These are phyloP conservation scores for Microtus oregoni DNA, from an alignment of 2,113 vertebrate genomes.

Conservation along the genomic window DNA sequence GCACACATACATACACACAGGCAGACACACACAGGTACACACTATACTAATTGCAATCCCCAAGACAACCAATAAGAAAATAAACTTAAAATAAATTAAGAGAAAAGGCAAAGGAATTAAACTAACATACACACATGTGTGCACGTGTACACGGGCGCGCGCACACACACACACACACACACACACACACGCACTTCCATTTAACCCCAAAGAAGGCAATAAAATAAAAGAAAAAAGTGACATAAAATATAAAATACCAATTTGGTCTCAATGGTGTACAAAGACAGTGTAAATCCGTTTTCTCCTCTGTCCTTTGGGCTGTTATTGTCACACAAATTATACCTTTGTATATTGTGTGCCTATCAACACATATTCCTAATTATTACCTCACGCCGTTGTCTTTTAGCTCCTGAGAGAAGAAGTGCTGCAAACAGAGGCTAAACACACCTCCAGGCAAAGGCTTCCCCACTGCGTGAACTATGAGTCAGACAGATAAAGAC, in stretches of 20 bases:
- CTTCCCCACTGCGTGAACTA: not conserved
- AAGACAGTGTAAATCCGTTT: fast-evolving
- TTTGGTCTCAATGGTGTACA: not conserved
- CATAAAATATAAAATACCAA: not conserved
- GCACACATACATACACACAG: not conserved
- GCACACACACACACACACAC: too few relatives aligned
- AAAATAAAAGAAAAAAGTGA: not conserved
- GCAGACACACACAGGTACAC: too few relatives aligned
- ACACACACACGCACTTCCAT: not conserved
- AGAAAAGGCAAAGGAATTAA: not conserved
- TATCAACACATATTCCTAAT: not conserved
- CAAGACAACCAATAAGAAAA: not conserved
- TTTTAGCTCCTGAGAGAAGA: not conserved
- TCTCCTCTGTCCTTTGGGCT: not conserved
- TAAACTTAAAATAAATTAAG: not conserved
- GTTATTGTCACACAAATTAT: not conserved
- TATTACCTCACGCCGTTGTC: not conserved
- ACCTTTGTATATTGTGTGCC: not conserved
- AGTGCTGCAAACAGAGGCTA: not conserved
- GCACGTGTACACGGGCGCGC: fast-evolving
- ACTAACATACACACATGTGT: not conserved
- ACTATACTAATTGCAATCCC: not conserved
- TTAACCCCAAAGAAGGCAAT: not conserved
- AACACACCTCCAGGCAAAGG: not conserved
- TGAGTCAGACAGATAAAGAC: not conserved